Conservation (phyloP, 2,113 vertebrate genomes). For the Pyxicephalus adspersus region DNA sequence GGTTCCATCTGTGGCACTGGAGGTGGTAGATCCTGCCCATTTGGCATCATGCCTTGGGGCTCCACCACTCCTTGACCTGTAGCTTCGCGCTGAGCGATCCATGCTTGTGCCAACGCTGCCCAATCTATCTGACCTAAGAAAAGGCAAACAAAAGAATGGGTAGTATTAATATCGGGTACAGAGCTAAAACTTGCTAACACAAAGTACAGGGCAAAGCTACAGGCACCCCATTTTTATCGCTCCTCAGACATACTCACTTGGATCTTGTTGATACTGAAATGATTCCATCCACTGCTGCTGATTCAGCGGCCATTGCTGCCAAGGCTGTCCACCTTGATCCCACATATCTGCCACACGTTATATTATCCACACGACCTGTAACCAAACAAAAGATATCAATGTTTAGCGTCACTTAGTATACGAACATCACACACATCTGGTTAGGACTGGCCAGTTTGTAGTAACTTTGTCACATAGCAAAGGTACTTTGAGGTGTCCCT, state of each 20-base stretch:
- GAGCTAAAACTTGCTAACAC: background rate
- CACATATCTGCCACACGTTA: constrained; percentile 81
- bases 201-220: background rate
- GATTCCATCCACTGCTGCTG: constrained; percentile 99
- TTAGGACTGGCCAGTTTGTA: no score
- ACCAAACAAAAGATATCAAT: background rate
- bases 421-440: background rate
- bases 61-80: constrained; percentile 81
- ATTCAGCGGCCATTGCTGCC: constrained; percentile 98
- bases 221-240: background rate
- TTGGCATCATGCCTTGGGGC: constrained; percentile 84
- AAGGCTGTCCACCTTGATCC: constrained; percentile 99
- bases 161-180: background rate
- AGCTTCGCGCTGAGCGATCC: constrained; percentile 97
- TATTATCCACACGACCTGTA: constrained; percentile 4
- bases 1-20: constrained; percentile 74
- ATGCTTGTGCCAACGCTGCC: constrained; percentile 97
- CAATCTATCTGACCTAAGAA: constrained; percentile 94
- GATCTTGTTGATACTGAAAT: constrained; percentile 97
- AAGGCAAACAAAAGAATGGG: background rate
- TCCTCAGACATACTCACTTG: constrained; percentile 76
- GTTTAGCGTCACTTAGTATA: background rate
- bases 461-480: no score
- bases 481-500: no score
- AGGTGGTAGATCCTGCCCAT: constrained; percentile 88